phyloP scores from a whole-genome alignment of 2,113 vertebrate species.

The Theropithecus gelada region DNA sequence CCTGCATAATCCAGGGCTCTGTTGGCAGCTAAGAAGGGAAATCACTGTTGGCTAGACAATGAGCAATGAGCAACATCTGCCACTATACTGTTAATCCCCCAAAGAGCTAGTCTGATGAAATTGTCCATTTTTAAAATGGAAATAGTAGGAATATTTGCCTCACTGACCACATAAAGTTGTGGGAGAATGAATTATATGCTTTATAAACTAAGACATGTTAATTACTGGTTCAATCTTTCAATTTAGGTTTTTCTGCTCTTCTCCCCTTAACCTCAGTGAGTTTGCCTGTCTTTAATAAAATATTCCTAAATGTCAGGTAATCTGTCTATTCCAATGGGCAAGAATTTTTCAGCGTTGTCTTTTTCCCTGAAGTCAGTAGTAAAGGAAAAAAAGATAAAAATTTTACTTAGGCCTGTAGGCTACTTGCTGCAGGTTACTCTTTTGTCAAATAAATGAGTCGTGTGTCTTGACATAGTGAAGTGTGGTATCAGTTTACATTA shows the following conservation, averaged over 20 bases:
- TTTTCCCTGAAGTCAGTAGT: neutral
- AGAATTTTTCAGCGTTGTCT: neutral
- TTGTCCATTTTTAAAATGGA: neutral
- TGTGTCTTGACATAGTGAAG: constrained; percentile 55
- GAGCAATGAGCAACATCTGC: neutral
- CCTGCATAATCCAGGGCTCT: neutral
- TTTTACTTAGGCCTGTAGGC: neutral
- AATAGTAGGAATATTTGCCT: neutral
- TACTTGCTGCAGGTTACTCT: neutral
- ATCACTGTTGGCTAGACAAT: neutral
- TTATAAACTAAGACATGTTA: neutral
- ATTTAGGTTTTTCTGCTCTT: neutral
- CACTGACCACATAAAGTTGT: neutral
- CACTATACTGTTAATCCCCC: neutral
- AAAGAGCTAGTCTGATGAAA: neutral
- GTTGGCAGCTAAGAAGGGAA: neutral
- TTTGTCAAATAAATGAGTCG: constrained; percentile 48
- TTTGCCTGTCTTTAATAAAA: neutral
- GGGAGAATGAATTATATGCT: neutral
- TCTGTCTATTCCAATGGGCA: neutral
- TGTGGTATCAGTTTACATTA: constrained; percentile 62
- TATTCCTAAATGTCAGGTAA: neutral
- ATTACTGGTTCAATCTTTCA: neutral
- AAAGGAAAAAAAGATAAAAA: neutral
- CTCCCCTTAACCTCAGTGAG: neutral